These are phyloP conservation scores for Acanthornis magna DNA, from an alignment of 2,797 vertebrate species.

Conservation along the genomic window DNA sequence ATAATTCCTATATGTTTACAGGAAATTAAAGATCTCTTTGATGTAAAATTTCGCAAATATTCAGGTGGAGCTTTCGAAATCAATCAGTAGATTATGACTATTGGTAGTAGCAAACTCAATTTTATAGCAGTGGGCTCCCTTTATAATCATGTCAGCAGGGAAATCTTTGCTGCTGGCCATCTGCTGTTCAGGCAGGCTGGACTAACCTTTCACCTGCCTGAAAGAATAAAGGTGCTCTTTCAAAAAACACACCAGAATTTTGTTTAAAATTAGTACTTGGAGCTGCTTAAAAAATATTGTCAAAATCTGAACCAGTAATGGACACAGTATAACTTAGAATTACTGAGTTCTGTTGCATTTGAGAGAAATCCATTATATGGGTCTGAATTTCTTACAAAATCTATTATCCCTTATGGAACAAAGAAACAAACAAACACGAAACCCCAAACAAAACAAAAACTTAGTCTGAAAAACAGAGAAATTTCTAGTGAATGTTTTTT, in stretches of 20 bases:
- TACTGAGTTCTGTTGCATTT: not conserved
- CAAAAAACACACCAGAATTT: not conserved
- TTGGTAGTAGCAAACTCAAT: not conserved
- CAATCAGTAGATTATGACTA: not conserved
- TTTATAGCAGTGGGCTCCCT: not conserved
- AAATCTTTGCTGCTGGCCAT: not conserved
- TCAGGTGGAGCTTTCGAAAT: not conserved
- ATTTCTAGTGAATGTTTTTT: not conserved
- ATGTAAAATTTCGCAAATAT: not conserved
- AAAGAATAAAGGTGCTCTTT: not conserved
- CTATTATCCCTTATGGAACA: not conserved
- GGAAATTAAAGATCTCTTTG: not conserved
- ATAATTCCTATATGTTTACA: not conserved
- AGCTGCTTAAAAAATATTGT: not conserved
- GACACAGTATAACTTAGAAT: not conserved
- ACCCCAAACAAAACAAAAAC: not conserved
- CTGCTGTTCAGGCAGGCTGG: not conserved
- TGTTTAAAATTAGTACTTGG: not conserved
- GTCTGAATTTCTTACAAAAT: not conserved
- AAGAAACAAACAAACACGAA: not conserved
- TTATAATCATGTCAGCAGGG: not conserved
- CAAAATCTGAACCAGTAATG: not conserved
- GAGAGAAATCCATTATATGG: not conserved
- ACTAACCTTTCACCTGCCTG: not conserved
- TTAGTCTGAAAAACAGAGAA: not conserved